Percentiles rank a stretch among this genome's conserved stretches.
Conservation (phyloP, 2,797 vertebrate genomes). For the Leptatherina wallacei region DNA sequence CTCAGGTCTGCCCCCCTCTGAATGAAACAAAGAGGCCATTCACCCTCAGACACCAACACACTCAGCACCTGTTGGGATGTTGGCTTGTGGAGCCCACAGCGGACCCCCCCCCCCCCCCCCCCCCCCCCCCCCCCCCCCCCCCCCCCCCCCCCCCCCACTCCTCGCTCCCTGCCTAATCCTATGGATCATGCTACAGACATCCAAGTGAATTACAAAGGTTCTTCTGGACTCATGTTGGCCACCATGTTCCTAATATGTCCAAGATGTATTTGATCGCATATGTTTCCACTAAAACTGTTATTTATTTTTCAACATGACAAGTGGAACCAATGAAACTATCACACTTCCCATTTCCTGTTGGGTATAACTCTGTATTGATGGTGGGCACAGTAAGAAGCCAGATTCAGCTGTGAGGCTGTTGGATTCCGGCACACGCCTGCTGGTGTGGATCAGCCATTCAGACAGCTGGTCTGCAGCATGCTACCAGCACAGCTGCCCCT, state of each 20-base stretch:
- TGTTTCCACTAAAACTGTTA: not conserved
- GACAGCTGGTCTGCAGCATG: slow-evolving; percentile 77
- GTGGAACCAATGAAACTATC: not conserved
- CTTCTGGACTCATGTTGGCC: not conserved
- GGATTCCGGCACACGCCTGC: slow-evolving; percentile 84
- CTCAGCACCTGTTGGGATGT: slow-evolving; percentile 79
- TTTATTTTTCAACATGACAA: not conserved
- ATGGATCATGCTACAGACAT: slow-evolving; percentile 64
- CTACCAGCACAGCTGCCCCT: slow-evolving; percentile 77
- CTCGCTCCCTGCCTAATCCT: slow-evolving; percentile 60
- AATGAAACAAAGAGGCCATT: slow-evolving; percentile 81
- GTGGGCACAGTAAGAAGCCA: slow-evolving; percentile 51
- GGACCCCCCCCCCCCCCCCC: slow-evolving; percentile 18
- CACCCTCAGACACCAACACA: slow-evolving; percentile 64
- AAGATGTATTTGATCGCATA: no score
- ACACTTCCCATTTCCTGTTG: not conserved
- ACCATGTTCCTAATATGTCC: not conserved
- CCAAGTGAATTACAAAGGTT: slow-evolving; percentile 46
- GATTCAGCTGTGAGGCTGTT: slow-evolving; percentile 78
- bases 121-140: slow-evolving; percentile 12
- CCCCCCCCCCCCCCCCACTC: slow-evolving; percentile 11
- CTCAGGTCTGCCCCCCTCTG: slow-evolving; percentile 45
- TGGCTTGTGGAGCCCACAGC: slow-evolving; percentile 61
- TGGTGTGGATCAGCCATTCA: slow-evolving; percentile 69
- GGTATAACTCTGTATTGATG: slow-evolving; percentile 18